Evolutionary conservation across 2,797 vertebrate species (phyloP), one percentile per base, ranked within the genome.

Genomic region (Molossus alvarezi): DNA sequence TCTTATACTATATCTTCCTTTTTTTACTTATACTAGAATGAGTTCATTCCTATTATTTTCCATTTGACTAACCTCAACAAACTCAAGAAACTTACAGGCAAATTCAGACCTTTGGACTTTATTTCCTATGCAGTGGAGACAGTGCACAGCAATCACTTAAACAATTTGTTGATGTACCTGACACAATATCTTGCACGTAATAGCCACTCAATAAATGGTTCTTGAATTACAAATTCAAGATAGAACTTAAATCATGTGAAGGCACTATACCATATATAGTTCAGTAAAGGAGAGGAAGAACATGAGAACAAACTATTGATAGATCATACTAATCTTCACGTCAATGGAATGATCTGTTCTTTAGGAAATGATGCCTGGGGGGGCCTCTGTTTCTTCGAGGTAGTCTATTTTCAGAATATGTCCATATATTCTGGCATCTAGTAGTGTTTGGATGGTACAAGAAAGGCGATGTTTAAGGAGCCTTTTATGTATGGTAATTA

Each of bases 31-130:
- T 9, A 57, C 7, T 73, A 95, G 29, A 69, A 37, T 41, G 45
- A 96, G 23, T 83, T 92, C 29, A 82, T 92, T 95, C 87, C 11
- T 69, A 25, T 77, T 77, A 51, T 29, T 71, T 73, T 51, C 81
- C 87, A 53, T 84, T 94, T 86, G 72, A 64, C 33, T 57, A 93
- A 57, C 18, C 17, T 48, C 82, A 89, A 82, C 27, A 51, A 88
- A 90, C 57, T 53, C 57, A 45, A 69, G 85, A 84, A 58, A 6
- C 73, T 90, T 90, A 9, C 37, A 72, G 11, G 7, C 81, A 94
- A 64, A 53, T 58, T 72, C 83, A 90, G 41, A 48, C 12, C 20
- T 53, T 82, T 77, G 71, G 33, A 72, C 1, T 14, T 93, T 71
- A 45, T 65, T 79, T 20, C 55, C 18, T 27, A 53, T 90, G 25